These are phyloP conservation scores for Protodeltote pygarga DNA, from an alignment of 2,888 invertebrate genomes.

Conservation along the genomic window DNA sequence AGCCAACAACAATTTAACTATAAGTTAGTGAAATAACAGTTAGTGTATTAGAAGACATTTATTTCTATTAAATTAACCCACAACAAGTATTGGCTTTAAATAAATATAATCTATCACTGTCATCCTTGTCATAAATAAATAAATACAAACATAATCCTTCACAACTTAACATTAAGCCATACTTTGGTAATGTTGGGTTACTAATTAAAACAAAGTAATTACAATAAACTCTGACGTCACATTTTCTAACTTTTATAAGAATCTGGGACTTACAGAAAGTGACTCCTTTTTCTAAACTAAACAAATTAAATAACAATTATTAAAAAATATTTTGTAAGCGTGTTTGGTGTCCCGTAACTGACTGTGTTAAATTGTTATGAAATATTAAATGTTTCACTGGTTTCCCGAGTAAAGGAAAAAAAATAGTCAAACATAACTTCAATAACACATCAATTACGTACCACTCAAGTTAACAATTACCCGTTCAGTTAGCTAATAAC, in stretches of 20 bases:
- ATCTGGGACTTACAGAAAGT: no score
- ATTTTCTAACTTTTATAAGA: not conserved
- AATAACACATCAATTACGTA: no score
- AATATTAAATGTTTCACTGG: no score
- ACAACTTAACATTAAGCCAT: conserved; percentile 38
- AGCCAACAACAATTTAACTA: no score
- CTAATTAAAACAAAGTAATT: conserved; percentile 14
- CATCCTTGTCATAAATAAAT: conserved; percentile 43
- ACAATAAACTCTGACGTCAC: conserved; percentile 31
- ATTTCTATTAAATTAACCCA: conserved; percentile 36
- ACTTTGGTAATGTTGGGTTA: conserved; percentile 48
- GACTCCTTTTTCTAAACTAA: no score
- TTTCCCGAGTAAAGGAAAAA: no score
- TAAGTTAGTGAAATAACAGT: conserved; percentile 21
- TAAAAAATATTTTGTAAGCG: not conserved
- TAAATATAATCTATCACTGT: conserved; percentile 28
- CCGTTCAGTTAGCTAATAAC: no score
- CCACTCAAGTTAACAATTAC: no score
- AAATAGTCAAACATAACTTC: no score
- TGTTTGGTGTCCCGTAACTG: no score
- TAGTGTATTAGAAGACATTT: conserved; percentile 27
- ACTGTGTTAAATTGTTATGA: no score
- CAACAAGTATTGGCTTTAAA: conserved; percentile 31
- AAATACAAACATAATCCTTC: conserved; percentile 37
- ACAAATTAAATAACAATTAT: no score